These are phyloP conservation scores for Plumapathes pennacea DNA, from an alignment of 92 coral and sea anemone genomes.

Conservation along the genomic window DNA sequence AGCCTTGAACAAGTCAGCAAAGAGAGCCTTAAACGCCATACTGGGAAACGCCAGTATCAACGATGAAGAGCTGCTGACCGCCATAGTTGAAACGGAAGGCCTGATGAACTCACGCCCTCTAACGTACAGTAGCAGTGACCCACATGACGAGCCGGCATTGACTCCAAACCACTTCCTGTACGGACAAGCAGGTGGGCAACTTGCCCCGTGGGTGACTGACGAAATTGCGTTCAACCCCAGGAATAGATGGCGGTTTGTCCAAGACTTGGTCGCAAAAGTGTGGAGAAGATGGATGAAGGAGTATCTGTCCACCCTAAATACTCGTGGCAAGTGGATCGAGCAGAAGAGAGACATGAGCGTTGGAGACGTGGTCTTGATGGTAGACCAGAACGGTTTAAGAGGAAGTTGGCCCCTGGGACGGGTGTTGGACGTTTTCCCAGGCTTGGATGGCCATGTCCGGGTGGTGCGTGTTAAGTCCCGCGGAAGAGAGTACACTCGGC, in stretches of 20 bases:
- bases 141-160: conserved; percentile 17
- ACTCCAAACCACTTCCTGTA: conserved; percentile 41
- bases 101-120: conserved; percentile 30
- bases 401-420: conserved; percentile 20
- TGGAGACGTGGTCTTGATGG: conserved; percentile 12
- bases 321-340: conserved; percentile 42
- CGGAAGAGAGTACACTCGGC: neutral
- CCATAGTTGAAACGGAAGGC: conserved; percentile 10
- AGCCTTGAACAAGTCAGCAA: conserved; percentile 3
- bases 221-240: conserved; percentile 24
- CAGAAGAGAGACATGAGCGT: conserved; percentile 2
- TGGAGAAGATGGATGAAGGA: conserved; percentile 60
- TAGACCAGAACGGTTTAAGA: conserved; percentile 10
- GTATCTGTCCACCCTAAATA: conserved; percentile 49
- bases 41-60: conserved; percentile 15
- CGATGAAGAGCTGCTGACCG: conserved; percentile 24
- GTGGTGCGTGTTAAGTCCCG: conserved; percentile 13
- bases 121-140: conserved; percentile 6
- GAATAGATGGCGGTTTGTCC: conserved; percentile 53
- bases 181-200: conserved; percentile 50
- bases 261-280: conserved; percentile 34
- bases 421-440: conserved; percentile 2
- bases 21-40: conserved; percentile 9
- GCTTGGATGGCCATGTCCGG: conserved; percentile 9
- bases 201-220: conserved; percentile 50